Base-by-base conservation (phyloP, 1,140 invertebrate genomes). In the Oedothorax gibbosus region DNA sequence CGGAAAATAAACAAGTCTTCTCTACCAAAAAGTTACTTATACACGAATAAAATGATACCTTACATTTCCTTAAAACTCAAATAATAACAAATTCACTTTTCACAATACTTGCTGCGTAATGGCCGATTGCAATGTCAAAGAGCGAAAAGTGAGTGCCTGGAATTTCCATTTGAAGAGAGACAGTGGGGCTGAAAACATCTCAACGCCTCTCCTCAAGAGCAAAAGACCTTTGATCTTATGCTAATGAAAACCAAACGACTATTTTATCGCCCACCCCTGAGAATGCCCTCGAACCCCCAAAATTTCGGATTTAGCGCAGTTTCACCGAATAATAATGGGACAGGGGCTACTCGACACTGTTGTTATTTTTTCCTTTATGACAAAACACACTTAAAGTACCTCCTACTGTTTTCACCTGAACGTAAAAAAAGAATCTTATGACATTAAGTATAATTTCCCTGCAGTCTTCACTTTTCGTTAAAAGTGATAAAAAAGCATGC, bases 171-270 rank as follows among this genome's bases (percentile, higher is more conserved):
- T 69, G 35, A 35, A 35, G 35, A 35, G 35, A 35, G 35, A 35
- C 66, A 12, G 4, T 15, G 66, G 66, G 18, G 18, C 15, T 50
- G 66, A 14, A 50, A 12, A 53, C 7, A 15, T 71, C 51, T 71
- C 65, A 21, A 12, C 65, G 20, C 21, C 21, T 68, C 20, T 10
- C 50, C 1, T 35, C 35, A 53, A 51, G 18, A 53, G 54, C 15
- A 20, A 50, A 60, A 60, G 64, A 68, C 77, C 77, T 79, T 56
- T 79, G 77, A 21, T 56, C 77, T 35, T 79, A 79, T 79, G 77
- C 64, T 79, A 79, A 79, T 54, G 64, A 68, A 79, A 79, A 9
- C 51, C 64, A 66, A 79, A 68, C 77, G 64, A 68, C 64, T 68
- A 68, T 69, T 68, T 79, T 68, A 53, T 56, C 20, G 15, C 9